These are phyloP conservation scores for Coracopsis vasa DNA, from an alignment of 2,113 vertebrate genomes.

Conservation along the genomic window DNA sequence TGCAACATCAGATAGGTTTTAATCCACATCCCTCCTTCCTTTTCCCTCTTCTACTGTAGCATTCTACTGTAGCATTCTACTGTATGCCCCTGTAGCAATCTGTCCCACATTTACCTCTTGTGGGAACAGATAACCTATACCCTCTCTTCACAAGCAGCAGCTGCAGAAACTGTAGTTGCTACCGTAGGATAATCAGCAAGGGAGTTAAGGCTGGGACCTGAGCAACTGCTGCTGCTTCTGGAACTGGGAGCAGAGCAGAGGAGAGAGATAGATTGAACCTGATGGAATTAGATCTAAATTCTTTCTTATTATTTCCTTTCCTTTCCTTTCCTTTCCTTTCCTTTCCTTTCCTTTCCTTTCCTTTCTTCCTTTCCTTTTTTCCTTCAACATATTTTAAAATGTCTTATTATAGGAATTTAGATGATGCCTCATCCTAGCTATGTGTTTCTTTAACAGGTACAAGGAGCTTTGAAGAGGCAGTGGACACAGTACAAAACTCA, in stretches of 20 bases:
- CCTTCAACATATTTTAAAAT: neutral
- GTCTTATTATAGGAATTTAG: neutral
- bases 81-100: neutral
- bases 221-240: neutral
- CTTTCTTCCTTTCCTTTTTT: neutral
- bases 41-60: neutral
- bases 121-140: neutral
- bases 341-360: too few relatives aligned
- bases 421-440: rapidly evolving
- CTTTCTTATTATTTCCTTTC: too few relatives aligned
- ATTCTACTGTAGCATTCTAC: neutral
- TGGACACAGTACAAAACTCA: constrained; percentile 90
- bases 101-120: neutral
- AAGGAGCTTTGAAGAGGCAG: constrained; percentile 88
- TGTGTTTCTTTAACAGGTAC: constrained; percentile 78
- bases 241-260: neutral
- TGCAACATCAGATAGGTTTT: neutral
- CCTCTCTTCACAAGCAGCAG: neutral
- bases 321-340: too few relatives aligned
- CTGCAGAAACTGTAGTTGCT: neutral
- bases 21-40: neutral
- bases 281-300: neutral
- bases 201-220: neutral
- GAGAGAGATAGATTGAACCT: neutral
- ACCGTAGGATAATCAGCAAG: neutral